Evolutionary conservation across 2,113 vertebrate species (phyloP), one percentile per base, ranked within the genome.

Genomic region (Eclectus roratus): DNA sequence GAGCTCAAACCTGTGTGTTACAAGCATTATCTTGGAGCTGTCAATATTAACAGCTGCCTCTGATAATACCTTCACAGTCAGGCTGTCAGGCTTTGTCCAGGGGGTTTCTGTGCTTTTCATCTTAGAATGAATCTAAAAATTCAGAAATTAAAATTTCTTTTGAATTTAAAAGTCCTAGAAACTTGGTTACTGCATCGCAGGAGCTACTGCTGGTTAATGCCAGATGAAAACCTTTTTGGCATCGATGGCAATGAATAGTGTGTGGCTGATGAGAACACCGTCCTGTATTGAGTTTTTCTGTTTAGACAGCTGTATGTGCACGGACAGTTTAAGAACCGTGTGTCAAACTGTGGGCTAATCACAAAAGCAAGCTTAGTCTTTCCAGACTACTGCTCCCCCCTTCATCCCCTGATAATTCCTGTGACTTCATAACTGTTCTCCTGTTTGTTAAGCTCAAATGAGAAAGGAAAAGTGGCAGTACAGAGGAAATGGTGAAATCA

Each of bases 1-100:
- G 43, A 85, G 58, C 50, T 83, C 68, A 80, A 68, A 95, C 79
- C 28, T 80, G 89, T 91, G 72, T 89, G 66, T 84, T 92, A 50
- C 25, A 65, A 79, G 56, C 1, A 7, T 91, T 92, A 82, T 94
- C 89, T 65, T 49, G 39, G 63, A 89, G 71, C 81, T 94, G 87
- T 95, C 89, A 89, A 33, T 72, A 69, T 44, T 79, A 82, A 81
- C 71, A 87, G 37, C 89, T 93, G 78, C 12, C 23, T 91, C 49
- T 70, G 74, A 73, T 87, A 82, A 77, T 47, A 78, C 44, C 27
- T 89, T 89, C 68, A 33, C 18, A 9, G 17, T 66, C 2, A 4
- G 82, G 73, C 47, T 56, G 25, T 77, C 35, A 5, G 49, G 27
- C 41, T 96, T 89, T 88, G 6, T 11, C 20, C 17, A 23, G 19